Evolutionary conservation across 2,113 vertebrate species (phyloP).

Genomic region (Lampris megalopsis): DNA sequence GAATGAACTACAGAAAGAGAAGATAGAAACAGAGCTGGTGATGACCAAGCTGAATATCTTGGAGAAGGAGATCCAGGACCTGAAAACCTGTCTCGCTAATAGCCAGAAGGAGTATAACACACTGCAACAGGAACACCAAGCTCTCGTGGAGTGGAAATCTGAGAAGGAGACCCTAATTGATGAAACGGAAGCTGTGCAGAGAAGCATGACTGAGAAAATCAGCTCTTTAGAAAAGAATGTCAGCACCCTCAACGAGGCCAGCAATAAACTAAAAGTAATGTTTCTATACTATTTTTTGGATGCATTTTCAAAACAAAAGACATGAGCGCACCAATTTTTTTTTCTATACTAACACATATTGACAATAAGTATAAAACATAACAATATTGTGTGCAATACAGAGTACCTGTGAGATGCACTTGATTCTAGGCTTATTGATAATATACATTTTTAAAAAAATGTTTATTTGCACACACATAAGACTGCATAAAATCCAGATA

Average conservation of each 20-base stretch:
- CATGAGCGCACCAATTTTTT: not conserved
- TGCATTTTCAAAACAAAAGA: too few species aligned
- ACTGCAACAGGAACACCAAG: constrained; percentile 77
- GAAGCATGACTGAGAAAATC: constrained; percentile 79
- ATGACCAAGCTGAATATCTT: constrained; percentile 74
- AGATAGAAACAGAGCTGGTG: constrained; percentile 82
- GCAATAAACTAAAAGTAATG: constrained; percentile 62
- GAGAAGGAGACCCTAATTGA: constrained; percentile 83
- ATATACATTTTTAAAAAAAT: too few species aligned
- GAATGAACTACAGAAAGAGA: constrained; percentile 85
- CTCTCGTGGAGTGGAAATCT: constrained; percentile 85
- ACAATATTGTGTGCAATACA: too few species aligned
- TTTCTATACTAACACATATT: not conserved
- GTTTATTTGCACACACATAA: too few species aligned
- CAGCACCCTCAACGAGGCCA: constrained; percentile 66
- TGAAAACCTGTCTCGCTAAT: constrained; percentile 73
- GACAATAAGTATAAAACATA: not conserved
- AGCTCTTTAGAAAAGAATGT: constrained; percentile 81
- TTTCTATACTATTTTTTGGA: not conserved
- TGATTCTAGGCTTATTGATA: too few species aligned
- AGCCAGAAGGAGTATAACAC: constrained; percentile 83
- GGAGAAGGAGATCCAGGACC: constrained; percentile 79
- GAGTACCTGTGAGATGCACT: too few species aligned
- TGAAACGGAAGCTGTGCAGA: constrained; percentile 82
- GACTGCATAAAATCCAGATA: too few species aligned